A percentile compares a stretch with the other conserved stretches of the same genome.
Evolutionary conservation across 2,113 vertebrate species (phyloP).

Genomic region (Hypocryptadius cinnamomeus): DNA sequence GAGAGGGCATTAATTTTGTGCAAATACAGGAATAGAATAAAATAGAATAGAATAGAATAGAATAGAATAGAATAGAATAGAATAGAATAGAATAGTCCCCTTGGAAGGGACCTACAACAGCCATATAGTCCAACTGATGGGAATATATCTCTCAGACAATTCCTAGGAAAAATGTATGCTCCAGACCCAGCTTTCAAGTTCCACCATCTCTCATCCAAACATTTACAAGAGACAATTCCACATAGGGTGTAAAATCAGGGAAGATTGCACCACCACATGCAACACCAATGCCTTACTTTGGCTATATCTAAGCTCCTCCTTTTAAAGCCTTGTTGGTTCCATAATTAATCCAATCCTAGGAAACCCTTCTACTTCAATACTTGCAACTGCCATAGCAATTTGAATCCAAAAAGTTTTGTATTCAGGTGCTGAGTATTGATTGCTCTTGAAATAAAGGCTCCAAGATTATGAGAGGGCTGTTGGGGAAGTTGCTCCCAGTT

Average conservation of each 20-base stretch:
- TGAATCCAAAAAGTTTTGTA: not conserved
- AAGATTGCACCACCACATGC: not conserved
- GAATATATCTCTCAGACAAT: not conserved
- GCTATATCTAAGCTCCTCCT: not conserved
- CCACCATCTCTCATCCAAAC: not conserved
- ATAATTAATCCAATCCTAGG: not conserved
- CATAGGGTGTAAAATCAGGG: not conserved
- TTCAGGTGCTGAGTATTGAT: not conserved
- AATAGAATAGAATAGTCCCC: not conserved
- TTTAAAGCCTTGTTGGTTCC: not conserved
- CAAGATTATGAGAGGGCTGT: rapidly evolving
- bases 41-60: too few relatives aligned
- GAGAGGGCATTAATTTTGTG: not conserved
- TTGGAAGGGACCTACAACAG: not conserved
- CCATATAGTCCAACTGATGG: not conserved
- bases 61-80: not conserved
- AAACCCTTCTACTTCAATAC: not conserved
- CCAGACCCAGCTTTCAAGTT: not conserved
- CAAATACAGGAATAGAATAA: not conserved
- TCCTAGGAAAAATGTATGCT: not conserved
- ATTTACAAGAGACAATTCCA: not conserved
- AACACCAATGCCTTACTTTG: not conserved
- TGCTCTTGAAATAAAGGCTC: not conserved
- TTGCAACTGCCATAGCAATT: not conserved
- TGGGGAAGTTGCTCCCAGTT: not conserved